These are phyloP conservation scores for Ellobius talpinus DNA, from an alignment of 2,113 vertebrate genomes.

Conservation along the genomic window DNA sequence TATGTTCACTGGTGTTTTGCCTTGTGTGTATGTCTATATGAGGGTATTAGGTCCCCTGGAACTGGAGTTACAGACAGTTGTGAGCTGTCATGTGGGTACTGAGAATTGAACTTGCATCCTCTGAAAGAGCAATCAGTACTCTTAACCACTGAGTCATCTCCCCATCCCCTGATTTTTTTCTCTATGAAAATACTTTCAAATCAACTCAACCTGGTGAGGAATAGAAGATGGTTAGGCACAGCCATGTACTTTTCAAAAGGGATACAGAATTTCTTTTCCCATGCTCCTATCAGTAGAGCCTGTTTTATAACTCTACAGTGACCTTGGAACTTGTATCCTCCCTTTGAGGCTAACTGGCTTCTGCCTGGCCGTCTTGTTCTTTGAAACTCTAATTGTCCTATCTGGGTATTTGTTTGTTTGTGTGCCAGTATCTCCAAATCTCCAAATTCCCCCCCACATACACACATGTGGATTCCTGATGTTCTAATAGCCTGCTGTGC, in stretches of 20 bases:
- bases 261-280: conserved; percentile 40
- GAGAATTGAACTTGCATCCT: too few relatives aligned
- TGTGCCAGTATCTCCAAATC: background rate
- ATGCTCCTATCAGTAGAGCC: background rate
- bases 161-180: background rate
- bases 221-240: background rate
- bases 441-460: rapidly evolving
- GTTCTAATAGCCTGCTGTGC: background rate
- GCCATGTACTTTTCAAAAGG: background rate
- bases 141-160: too few relatives aligned
- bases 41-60: too few relatives aligned
- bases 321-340: background rate
- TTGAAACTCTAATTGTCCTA: conserved; percentile 13
- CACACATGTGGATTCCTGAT: background rate
- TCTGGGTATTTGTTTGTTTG: background rate
- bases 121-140: too few relatives aligned
- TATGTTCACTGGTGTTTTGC: too few relatives aligned
- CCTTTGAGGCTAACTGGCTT: background rate
- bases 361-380: conserved; percentile 13
- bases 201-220: background rate
- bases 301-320: conserved; percentile 15
- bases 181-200: background rate
- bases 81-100: too few relatives aligned
- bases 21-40: too few relatives aligned
- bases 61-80: too few relatives aligned